phyloP scores from a whole-genome alignment of 2,888 invertebrate species.

The Orchesellides sinensis region DNA sequence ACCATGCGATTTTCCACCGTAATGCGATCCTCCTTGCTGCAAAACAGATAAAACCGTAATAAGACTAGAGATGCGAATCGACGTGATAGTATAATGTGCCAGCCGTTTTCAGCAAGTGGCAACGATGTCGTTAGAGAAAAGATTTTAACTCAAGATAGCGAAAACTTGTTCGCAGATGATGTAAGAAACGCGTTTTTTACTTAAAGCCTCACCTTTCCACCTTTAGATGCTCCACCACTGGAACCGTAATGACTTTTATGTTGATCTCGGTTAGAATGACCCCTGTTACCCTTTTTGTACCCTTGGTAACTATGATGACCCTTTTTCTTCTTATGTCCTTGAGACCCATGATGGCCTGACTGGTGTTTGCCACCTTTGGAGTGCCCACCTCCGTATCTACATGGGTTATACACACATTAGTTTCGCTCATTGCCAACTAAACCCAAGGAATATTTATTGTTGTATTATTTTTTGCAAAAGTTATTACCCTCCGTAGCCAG shows the following conservation, averaged over 20 bases:
- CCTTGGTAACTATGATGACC: constrained; percentile 72
- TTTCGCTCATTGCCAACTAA: too few species aligned
- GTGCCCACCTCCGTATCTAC: constrained; percentile 41
- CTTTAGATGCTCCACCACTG: constrained; percentile 73
- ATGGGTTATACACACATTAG: too few species aligned
- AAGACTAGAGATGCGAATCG: background rate
- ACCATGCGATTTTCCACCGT: constrained; percentile 74
- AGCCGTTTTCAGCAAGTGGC: constrained; percentile 17
- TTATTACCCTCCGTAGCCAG: constrained; percentile 61
- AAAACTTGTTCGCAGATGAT: background rate
- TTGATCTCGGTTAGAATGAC: constrained; percentile 73
- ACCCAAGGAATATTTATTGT: too few species aligned
- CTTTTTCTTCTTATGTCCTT: constrained; percentile 69
- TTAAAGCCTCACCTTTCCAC: constrained; percentile 69
- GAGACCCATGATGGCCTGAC: constrained; percentile 69
- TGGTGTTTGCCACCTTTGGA: constrained; percentile 72
- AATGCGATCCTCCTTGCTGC: constrained; percentile 74
- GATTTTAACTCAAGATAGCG: background rate
- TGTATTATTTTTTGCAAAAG: background rate
- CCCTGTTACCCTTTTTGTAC: constrained; percentile 73
- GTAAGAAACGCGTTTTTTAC: too few species aligned
- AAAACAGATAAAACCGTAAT: constrained; percentile 20
- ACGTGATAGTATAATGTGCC: background rate
- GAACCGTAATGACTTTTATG: constrained; percentile 74
- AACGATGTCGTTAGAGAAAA: constrained; percentile 10